Conservation (phyloP, 2,797 vertebrate genomes). For the Pangasius larnaudii region DNA sequence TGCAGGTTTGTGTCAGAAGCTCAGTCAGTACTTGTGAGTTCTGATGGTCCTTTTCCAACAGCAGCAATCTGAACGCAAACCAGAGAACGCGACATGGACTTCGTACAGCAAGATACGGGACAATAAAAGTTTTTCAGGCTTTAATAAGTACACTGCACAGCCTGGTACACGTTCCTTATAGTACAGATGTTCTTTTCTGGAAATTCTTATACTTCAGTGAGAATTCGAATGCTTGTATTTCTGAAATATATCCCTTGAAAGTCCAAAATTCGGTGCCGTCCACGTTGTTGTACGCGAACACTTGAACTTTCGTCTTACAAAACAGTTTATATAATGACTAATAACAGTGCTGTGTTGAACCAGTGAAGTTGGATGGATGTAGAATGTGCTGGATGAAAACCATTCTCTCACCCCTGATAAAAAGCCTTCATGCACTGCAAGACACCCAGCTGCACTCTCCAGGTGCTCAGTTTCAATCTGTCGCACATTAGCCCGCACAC, state of each 20-base stretch:
- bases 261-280: no score
- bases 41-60: slow-evolving; percentile 85
- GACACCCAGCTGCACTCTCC: slow-evolving; percentile 94
- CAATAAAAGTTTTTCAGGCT: no score
- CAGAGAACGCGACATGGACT: slow-evolving; percentile 28
- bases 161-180: neutral
- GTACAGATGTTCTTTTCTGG: neutral
- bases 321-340: neutral
- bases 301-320: no score
- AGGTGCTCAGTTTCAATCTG: slow-evolving; percentile 90
- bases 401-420: slow-evolving; percentile 84
- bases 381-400: no score
- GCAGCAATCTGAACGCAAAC: slow-evolving; percentile 80
- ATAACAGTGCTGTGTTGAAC: neutral
- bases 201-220: neutral
- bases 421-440: slow-evolving; percentile 92
- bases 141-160: neutral
- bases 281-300: no score
- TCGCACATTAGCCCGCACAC: slow-evolving; percentile 93
- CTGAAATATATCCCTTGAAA: no score
- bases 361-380: neutral
- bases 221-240: no score
- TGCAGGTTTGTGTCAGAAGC: slow-evolving; percentile 90
- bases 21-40: slow-evolving; percentile 81
- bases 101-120: neutral